Evolutionary conservation across 2,888 invertebrate species (phyloP).

Genomic region (Ferrisia virgata): DNA sequence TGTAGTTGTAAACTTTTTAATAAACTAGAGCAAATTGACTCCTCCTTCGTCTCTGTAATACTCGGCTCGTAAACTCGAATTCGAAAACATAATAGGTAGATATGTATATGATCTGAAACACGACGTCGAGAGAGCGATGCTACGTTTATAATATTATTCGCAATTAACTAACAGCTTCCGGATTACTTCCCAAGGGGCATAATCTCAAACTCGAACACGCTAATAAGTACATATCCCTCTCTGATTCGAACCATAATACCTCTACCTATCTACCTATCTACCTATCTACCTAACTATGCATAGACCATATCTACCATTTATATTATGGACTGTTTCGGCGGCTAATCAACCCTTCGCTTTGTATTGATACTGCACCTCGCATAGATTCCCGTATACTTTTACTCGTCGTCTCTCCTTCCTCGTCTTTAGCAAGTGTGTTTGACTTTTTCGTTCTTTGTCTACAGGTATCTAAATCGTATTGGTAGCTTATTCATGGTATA

Average conservation of each 20-base stretch:
- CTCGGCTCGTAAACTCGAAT: not conserved
- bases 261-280: not conserved
- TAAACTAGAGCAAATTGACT: not conserved
- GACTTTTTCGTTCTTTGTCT: not conserved
- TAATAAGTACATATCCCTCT: not conserved
- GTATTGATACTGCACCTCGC: not conserved
- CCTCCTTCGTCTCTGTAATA: not conserved
- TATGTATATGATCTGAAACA: not conserved
- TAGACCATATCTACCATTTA: too few relatives aligned
- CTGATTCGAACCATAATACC: not conserved
- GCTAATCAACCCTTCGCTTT: not conserved
- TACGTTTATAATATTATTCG: not conserved
- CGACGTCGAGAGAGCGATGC: not conserved
- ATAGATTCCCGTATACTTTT: slow-evolving; percentile 20
- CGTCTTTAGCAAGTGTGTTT: too few relatives aligned
- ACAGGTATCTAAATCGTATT: too few relatives aligned
- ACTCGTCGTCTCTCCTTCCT: not conserved
- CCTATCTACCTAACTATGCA: too few relatives aligned
- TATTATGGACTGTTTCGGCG: not conserved
- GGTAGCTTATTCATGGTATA: too few relatives aligned
- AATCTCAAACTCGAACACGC: slow-evolving; percentile 21
- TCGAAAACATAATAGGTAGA: too few relatives aligned
- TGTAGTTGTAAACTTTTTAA: not conserved
- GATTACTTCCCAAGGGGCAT: slow-evolving; percentile 27
- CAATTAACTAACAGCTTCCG: slow-evolving; percentile 31